phyloP scores from a whole-genome alignment of 2,113 vertebrate genomes.

The Cyanoliseus patagonus region DNA sequence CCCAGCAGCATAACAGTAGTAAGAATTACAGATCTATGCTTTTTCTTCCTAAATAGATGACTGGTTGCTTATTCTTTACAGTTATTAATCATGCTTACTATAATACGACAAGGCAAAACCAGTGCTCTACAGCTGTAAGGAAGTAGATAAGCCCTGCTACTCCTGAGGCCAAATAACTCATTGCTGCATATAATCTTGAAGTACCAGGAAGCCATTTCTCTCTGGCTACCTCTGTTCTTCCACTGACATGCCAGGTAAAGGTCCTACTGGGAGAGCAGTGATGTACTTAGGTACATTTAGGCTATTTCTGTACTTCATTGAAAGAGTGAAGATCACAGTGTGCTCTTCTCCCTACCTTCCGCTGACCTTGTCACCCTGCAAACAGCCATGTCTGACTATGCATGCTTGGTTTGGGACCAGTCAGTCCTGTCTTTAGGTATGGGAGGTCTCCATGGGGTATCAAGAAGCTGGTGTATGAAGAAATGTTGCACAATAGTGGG shows the following conservation, averaged over 20 bases:
- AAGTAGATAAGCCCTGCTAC: not conserved
- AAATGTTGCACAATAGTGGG: not conserved
- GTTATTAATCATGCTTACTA: not conserved
- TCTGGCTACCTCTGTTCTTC: not conserved
- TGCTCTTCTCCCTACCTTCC: not conserved
- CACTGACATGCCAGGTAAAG: fast-evolving
- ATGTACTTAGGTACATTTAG: fast-evolving
- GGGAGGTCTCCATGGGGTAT: not conserved
- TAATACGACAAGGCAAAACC: not conserved
- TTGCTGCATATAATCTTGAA: not conserved
- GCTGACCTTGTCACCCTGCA: fast-evolving
- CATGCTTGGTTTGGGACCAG: not conserved
- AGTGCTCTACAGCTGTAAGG: not conserved
- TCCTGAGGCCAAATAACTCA: not conserved
- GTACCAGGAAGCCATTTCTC: not conserved
- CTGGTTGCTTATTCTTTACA: not conserved
- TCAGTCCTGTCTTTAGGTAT: too few species aligned
- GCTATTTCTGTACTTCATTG: fast-evolving
- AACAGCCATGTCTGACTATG: not conserved
- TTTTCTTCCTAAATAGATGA: not conserved
- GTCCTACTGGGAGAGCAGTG: not conserved
- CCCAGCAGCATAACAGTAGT: not conserved
- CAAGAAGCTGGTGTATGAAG: not conserved
- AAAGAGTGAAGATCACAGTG: not conserved
- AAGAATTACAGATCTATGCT: not conserved